Conservation (phyloP, 2,888 invertebrate genomes). For the Gortyna flavago region DNA sequence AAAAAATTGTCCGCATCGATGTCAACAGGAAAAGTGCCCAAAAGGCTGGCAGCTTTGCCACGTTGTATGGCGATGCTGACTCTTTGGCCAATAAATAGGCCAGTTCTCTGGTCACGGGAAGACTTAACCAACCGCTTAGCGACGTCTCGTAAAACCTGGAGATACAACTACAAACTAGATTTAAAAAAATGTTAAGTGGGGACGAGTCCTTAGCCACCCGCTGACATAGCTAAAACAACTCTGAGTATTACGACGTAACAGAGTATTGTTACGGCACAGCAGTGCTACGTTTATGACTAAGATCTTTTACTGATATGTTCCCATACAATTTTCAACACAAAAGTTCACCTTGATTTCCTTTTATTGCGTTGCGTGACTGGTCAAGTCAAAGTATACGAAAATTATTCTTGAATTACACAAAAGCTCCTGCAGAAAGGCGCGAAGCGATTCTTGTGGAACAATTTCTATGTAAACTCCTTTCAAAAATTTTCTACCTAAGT, state of each 20-base stretch:
- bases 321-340: conserved; percentile 16
- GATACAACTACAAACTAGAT: background rate
- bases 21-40: too few species aligned
- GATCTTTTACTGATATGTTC: conserved; percentile 20
- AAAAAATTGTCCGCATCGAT: too few species aligned
- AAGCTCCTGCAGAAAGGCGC: background rate
- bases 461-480: background rate
- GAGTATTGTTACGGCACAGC: background rate
- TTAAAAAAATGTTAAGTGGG: background rate
- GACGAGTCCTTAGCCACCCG: background rate
- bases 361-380: conserved; percentile 31
- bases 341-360: conserved; percentile 37
- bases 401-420: conserved; percentile 9
- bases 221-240: background rate
- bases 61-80: background rate
- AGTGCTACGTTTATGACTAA: background rate
- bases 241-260: too few species aligned
- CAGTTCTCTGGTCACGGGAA: background rate
- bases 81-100: background rate
- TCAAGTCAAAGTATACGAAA: conserved; percentile 10
- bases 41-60: background rate
- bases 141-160: background rate
- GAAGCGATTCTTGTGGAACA: background rate
- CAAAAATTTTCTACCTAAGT: background rate
- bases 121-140: background rate